Evolutionary conservation across 2,888 invertebrate genomes (phyloP).

Genomic region (Netelia fuscicornis): DNA sequence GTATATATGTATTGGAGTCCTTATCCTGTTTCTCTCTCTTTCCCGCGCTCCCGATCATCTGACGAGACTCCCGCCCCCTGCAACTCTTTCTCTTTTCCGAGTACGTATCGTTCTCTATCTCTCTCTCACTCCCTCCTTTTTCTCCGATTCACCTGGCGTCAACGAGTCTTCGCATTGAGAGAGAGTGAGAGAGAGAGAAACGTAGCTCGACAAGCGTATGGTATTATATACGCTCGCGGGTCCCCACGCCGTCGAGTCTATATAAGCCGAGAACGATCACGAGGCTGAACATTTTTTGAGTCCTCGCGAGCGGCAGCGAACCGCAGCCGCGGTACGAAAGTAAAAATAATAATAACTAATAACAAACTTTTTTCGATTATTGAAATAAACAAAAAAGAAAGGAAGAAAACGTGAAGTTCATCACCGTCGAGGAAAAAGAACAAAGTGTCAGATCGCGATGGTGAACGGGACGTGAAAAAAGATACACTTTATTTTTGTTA

Average conservation of each 20-base stretch:
- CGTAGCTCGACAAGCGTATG: conserved; percentile 22
- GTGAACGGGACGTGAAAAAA: conserved; percentile 74
- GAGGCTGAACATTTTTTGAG: conserved; percentile 82
- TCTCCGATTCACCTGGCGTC: conserved; percentile 78
- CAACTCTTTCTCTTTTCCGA: conserved; percentile 71
- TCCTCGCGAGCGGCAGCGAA: conserved; percentile 62
- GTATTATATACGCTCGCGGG: conserved; percentile 28
- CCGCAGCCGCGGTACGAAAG: conserved; percentile 50
- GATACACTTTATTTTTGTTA: conserved; percentile 9
- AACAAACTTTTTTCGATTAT: neutral
- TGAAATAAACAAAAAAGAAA: neutral
- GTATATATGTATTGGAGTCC: neutral
- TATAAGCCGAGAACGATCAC: conserved; percentile 81
- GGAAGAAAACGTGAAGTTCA: conserved; percentile 43
- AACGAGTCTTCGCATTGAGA: conserved; percentile 48
- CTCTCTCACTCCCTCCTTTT: conserved; percentile 69
- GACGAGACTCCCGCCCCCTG: conserved; percentile 39
- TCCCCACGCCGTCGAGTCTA: conserved; percentile 79
- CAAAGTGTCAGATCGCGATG: conserved; percentile 73
- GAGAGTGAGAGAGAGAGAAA: conserved; percentile 28
- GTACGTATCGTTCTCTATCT: conserved; percentile 65
- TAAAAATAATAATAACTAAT: neutral
- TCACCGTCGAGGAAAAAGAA: conserved; percentile 33
- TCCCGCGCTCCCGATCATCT: conserved; percentile 33
- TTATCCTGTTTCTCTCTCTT: conserved; percentile 45